phyloP scores from a whole-genome alignment of 2,797 vertebrate genomes.

The Sebastes kiyomatsui region DNA sequence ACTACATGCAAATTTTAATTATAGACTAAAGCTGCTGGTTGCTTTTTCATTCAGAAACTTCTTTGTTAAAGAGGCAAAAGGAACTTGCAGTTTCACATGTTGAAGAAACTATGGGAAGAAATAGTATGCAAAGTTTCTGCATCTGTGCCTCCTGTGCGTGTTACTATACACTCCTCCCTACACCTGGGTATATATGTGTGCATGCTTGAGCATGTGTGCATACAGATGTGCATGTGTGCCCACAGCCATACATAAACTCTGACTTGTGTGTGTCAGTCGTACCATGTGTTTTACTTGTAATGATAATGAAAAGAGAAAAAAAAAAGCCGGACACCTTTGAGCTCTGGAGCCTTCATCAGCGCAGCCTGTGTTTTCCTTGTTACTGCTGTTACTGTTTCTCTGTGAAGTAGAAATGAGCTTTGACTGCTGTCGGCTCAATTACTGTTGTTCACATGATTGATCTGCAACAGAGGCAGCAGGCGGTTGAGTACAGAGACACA shows the following conservation, averaged over 20 bases:
- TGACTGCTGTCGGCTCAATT: conserved; percentile 46
- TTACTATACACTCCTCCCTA: conserved; percentile 27
- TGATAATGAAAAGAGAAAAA: conserved; percentile 43
- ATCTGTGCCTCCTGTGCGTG: conserved; percentile 19
- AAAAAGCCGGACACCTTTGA: conserved; percentile 20
- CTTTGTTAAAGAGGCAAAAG: not conserved
- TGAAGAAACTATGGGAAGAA: not conserved
- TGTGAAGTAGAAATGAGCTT: conserved; percentile 40
- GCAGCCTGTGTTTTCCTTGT: conserved; percentile 52
- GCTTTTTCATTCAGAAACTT: not conserved
- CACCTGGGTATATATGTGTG: conserved; percentile 51
- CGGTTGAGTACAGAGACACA: conserved; percentile 16
- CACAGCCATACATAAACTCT: not conserved
- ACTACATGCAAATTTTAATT: conserved; percentile 13
- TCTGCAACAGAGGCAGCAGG: conserved; percentile 33
- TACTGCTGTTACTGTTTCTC: conserved; percentile 40
- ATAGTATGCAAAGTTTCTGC: conserved; percentile 19
- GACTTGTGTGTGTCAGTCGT: not conserved
- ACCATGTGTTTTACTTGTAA: conserved; percentile 49
- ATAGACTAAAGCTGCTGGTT: not conserved
- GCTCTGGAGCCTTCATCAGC: conserved; percentile 30
- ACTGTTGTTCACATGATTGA: conserved; percentile 55
- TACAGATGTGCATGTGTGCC: conserved; percentile 1
- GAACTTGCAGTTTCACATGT: not conserved
- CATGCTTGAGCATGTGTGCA: not conserved